Conservation (phyloP, 1,140 invertebrate species). For the Tigriopus japonicus region DNA sequence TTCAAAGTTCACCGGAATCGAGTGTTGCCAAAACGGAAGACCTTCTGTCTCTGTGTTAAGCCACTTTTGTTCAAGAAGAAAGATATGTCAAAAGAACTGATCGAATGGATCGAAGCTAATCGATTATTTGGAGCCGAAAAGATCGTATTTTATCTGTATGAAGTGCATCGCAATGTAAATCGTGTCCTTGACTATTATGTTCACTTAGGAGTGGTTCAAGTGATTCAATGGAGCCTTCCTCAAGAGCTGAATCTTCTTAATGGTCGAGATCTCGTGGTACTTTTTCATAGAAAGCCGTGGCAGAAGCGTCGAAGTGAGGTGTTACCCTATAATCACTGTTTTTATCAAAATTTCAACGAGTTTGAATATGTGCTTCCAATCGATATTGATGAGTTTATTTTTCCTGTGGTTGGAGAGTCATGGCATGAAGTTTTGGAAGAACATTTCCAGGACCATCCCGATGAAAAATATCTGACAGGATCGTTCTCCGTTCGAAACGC, state of each 20-base stretch:
- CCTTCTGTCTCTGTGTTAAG: constrained; percentile 48
- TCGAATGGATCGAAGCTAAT: constrained; percentile 47
- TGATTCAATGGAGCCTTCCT: constrained; percentile 34
- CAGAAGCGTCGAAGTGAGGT: constrained; percentile 47
- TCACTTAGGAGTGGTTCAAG: constrained; percentile 29
- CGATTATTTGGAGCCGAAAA: constrained; percentile 40
- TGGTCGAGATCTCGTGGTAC: constrained; percentile 21
- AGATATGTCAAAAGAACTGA: constrained; percentile 35
- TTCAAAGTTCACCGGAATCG: too few relatives aligned
- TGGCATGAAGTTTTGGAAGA: constrained; percentile 33
- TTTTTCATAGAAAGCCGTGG: constrained; percentile 36
- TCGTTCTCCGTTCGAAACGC: constrained; percentile 43
- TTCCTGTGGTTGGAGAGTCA: constrained; percentile 35
- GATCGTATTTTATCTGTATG: constrained; percentile 41
- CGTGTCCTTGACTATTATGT: constrained; percentile 36
- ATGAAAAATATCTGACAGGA: constrained; percentile 29
- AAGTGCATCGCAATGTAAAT: constrained; percentile 32
- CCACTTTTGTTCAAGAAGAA: constrained; percentile 39
- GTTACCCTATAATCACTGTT: constrained; percentile 50
- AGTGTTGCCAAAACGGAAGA: constrained; percentile 1
- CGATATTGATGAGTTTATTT: constrained; percentile 47
- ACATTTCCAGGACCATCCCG: constrained; percentile 23
- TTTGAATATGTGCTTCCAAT: constrained; percentile 43
- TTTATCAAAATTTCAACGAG: constrained; percentile 42
- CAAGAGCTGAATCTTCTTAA: constrained; percentile 26